Base-by-base conservation (phyloP, 2,888 invertebrate species). In the Polyploca ridens region DNA sequence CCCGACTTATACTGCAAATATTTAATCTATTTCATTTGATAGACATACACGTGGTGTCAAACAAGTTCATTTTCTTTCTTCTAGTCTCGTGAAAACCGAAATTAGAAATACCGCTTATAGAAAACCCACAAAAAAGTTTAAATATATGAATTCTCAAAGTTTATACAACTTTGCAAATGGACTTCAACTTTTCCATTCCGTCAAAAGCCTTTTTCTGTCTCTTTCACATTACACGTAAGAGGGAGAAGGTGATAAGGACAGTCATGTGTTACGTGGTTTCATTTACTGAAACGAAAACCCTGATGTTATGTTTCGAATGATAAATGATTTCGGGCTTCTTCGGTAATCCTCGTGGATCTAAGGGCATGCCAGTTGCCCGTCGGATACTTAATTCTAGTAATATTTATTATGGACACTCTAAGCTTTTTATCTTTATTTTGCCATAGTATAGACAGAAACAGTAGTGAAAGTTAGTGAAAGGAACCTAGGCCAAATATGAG, bases 291-390 rank as follows among this genome's bases (percentile, higher is more conserved):
- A 46, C 58, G 49, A 46, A 64, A 64, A 63, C 58, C 61, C 41
- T 41, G 44, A 60, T 62, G 63, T 67, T 62, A 62, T 65, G 67
- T 65, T 65, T 58, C 65, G 49, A 57, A 63, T 67, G 59, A 67
- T 63, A 65, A 67, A 67, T 62, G 58, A 63, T 54, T 63, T 60
- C 62, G 33, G 49, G 38, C 14, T 49, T 62, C 58, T 63, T 62
- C 58, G 16, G 63, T 63, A 66, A 63, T 58, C 66, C 60, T 60
- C 16, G 13, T 38, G 35, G 19, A 61, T 61, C 49, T 67, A 49
- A 49, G 19, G 54, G 19, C 62, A 8, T 64, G 64, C 57, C 57
- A 61, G 35, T 58, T 62, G 38, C 62, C 14, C 44, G 62, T 65
- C 63, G 65, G 62, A 65, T 58, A 46, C 58, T 49, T 58, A 54